phyloP scores from a whole-genome alignment of 2,888 invertebrate genomes.

The Brassicogethes aeneus region DNA sequence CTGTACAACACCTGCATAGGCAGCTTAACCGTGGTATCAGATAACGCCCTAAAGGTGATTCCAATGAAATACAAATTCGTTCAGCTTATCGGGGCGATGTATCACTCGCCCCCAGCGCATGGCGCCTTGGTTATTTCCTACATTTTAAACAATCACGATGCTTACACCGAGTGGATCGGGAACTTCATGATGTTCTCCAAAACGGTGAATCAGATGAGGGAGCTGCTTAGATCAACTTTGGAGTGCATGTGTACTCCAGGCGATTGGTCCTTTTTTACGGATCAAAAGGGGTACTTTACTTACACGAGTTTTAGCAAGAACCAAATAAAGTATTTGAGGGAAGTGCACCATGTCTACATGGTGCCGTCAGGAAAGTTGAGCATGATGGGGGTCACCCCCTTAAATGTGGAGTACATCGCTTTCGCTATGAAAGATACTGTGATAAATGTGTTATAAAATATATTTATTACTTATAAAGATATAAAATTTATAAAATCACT shows the following conservation, averaged over 20 bases:
- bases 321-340: not conserved
- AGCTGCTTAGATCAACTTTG: not conserved
- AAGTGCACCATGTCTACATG: not conserved
- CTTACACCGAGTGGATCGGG: not conserved
- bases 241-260: not conserved
- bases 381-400: not conserved
- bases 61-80: not conserved
- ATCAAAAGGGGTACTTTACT: not conserved
- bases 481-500: not conserved
- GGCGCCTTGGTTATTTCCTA: not conserved
- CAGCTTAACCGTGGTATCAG: not conserved
- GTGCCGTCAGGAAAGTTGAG: not conserved
- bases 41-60: not conserved
- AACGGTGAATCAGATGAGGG: not conserved
- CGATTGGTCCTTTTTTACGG: not conserved
- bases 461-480: too few species aligned
- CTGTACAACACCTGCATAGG: not conserved
- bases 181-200: not conserved
- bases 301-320: not conserved
- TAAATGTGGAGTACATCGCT: not conserved
- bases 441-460: too few species aligned
- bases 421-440: not conserved
- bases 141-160: not conserved
- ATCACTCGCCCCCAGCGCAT: not conserved
- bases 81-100: not conserved